These are phyloP conservation scores for Drosophila teissieri DNA, from an alignment of 1,140 invertebrate species.

Conservation along the genomic window DNA sequence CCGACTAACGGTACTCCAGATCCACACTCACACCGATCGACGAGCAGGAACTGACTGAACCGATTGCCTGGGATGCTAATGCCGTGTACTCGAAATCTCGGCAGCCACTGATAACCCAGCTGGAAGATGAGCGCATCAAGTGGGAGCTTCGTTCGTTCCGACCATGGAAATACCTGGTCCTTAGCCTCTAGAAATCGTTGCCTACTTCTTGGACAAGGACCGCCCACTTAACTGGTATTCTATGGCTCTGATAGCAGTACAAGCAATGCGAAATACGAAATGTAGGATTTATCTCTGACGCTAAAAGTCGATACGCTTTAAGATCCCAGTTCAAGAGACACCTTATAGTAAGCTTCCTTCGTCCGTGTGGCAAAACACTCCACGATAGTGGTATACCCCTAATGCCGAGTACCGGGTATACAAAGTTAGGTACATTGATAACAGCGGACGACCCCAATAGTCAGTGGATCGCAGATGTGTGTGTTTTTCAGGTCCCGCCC, in stretches of 20 bases:
- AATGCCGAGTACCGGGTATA: not conserved
- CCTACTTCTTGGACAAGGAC: not conserved
- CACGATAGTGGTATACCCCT: not conserved
- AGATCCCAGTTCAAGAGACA: too few species aligned
- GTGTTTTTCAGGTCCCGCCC: constrained; percentile 47
- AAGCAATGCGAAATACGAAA: not conserved
- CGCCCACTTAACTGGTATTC: too few species aligned
- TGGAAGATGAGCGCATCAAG: constrained; percentile 28
- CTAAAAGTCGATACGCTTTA: too few species aligned
- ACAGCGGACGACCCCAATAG: constrained; percentile 64
- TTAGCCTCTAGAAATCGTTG: too few species aligned
- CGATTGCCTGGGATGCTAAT: constrained; percentile 36
- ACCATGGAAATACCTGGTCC: not conserved
- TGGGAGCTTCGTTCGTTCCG: not conserved
- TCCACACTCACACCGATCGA: constrained; percentile 66
- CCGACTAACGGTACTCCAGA: constrained; percentile 28
- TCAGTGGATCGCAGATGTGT: constrained; percentile 8
- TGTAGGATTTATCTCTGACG: too few species aligned
- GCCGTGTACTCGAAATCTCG: constrained; percentile 71
- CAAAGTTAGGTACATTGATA: constrained; percentile 60
- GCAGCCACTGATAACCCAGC: constrained; percentile 78
- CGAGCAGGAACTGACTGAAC: constrained; percentile 79
- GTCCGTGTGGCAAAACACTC: too few species aligned
- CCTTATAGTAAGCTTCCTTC: too few species aligned
- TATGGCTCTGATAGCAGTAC: not conserved